phyloP scores from a whole-genome alignment of 2,113 vertebrate genomes.

The Brachirus orientalis region DNA sequence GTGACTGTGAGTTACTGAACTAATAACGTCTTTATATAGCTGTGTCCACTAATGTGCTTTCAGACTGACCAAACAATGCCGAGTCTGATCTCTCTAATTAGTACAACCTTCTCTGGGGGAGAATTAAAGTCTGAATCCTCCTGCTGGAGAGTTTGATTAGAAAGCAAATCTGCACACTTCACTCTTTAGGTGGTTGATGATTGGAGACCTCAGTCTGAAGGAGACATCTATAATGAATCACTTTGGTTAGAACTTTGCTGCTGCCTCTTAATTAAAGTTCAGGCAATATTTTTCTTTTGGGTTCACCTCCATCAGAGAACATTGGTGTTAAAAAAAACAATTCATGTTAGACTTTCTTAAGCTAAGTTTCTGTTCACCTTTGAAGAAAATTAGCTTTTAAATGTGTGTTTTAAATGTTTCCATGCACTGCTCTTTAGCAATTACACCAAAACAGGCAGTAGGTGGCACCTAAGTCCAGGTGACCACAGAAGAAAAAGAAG shows the following conservation, averaged over 20 bases:
- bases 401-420: too few relatives aligned
- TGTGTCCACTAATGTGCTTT: slow-evolving; percentile 7
- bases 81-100: slow-evolving; percentile 36
- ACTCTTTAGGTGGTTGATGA: slow-evolving; percentile 21
- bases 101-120: slow-evolving; percentile 22
- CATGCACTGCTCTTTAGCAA: too few relatives aligned
- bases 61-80: slow-evolving; percentile 15
- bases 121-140: slow-evolving; percentile 41
- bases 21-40: slow-evolving; percentile 52
- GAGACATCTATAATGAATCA: slow-evolving; percentile 16
- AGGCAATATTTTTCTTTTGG: not conserved
- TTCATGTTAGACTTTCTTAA: too few relatives aligned
- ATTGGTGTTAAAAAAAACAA: too few relatives aligned
- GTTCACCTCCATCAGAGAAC: not conserved
- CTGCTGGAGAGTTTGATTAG: slow-evolving; percentile 49
- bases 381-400: too few relatives aligned
- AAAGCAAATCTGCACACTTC: slow-evolving; percentile 30
- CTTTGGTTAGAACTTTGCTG: slow-evolving; percentile 30
- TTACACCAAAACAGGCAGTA: too few relatives aligned
- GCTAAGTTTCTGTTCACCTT: too few relatives aligned
- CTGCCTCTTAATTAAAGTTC: slow-evolving; percentile 9
- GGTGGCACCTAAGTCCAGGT: too few relatives aligned
- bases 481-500: too few relatives aligned
- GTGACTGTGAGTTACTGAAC: slow-evolving; percentile 41
- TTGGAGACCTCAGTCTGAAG: not conserved